Conservation (phyloP, 1,140 invertebrate species). For the Drosophila orena region DNA sequence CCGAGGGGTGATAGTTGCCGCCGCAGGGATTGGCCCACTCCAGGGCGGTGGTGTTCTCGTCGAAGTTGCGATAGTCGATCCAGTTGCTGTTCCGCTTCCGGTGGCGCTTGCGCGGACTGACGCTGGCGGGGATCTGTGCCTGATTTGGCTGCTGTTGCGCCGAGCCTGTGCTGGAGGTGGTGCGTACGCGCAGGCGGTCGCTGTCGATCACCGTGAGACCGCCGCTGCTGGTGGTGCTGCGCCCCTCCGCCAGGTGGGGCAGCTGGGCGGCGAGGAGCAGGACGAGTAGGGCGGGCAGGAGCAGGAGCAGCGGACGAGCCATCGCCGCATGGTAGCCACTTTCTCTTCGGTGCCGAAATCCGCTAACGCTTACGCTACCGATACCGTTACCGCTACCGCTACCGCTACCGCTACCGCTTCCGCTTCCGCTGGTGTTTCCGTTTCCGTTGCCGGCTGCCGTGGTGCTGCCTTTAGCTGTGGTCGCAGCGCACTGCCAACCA, state of each 20-base stretch:
- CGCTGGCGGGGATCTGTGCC: background rate
- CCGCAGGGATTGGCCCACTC: conserved; percentile 81
- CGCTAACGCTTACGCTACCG: conserved; percentile 28
- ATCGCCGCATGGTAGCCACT: conserved; percentile 51
- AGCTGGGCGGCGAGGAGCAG: conserved; percentile 29
- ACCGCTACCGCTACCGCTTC: conserved; percentile 34
- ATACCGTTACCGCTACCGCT: conserved; percentile 9
- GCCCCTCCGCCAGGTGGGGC: conserved; percentile 26
- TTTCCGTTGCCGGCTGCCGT: conserved; percentile 49
- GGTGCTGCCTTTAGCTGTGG: conserved; percentile 68
- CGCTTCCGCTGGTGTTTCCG: conserved; percentile 18
- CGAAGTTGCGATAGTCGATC: conserved; percentile 73
- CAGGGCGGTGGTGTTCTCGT: conserved; percentile 67
- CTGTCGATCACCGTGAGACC: conserved; percentile 49
- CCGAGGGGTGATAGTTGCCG: conserved; percentile 60
- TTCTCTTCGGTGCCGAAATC: conserved; percentile 32
- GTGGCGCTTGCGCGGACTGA: conserved; percentile 64
- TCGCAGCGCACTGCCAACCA: conserved; percentile 77
- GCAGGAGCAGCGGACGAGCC: conserved; percentile 45
- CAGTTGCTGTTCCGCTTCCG: conserved; percentile 79
- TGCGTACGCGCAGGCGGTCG: conserved; percentile 7
- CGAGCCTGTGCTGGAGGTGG: conserved; percentile 5
- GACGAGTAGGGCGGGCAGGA: conserved; percentile 40
- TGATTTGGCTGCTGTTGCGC: background rate
- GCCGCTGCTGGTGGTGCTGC: conserved; percentile 48